These are phyloP conservation scores for Spodoptera exigua DNA, from an alignment of 2,888 invertebrate genomes.

Conservation along the genomic window DNA sequence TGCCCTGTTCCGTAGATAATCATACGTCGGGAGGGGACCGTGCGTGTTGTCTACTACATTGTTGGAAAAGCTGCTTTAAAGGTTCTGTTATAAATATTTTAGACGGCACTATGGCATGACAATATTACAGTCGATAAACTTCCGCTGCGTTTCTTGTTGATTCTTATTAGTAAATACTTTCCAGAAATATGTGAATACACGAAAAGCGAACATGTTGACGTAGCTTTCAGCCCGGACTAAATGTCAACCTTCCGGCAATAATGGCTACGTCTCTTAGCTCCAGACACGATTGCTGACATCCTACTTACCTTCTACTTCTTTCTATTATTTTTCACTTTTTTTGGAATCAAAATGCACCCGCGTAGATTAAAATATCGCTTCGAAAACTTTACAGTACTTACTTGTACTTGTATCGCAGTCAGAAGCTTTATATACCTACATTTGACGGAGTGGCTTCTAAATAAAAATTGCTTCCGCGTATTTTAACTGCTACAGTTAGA, in stretches of 20 bases:
- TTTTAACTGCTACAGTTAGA: conserved; percentile 81
- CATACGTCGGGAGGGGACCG: conserved; percentile 86
- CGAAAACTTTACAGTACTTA: conserved; percentile 76
- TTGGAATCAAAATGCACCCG: conserved; percentile 87
- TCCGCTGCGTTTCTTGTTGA: conserved; percentile 88
- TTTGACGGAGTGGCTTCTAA: conserved; percentile 82
- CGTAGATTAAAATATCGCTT: conserved; percentile 85
- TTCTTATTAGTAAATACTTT: conserved; percentile 85
- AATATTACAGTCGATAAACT: conserved; percentile 88
- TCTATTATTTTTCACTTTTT: conserved; percentile 85
- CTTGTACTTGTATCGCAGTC: conserved; percentile 76
- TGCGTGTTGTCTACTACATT: conserved; percentile 88
- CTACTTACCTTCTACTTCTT: conserved; percentile 85
- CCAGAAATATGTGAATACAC: conserved; percentile 88
- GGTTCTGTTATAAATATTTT: conserved; percentile 88
- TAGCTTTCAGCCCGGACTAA: conserved; percentile 81
- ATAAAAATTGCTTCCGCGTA: conserved; percentile 84
- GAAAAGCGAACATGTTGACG: conserved; percentile 79
- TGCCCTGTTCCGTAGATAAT: conserved; percentile 89
- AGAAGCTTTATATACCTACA: conserved; percentile 82
- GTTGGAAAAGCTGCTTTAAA: conserved; percentile 89
- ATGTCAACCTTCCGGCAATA: conserved; percentile 78
- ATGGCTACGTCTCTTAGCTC: conserved; percentile 84
- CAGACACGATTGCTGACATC: conserved; percentile 86
- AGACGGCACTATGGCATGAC: conserved; percentile 89